Evolutionary conservation across 2,888 invertebrate genomes (phyloP).

Genomic region (Laspeyria flexula): DNA sequence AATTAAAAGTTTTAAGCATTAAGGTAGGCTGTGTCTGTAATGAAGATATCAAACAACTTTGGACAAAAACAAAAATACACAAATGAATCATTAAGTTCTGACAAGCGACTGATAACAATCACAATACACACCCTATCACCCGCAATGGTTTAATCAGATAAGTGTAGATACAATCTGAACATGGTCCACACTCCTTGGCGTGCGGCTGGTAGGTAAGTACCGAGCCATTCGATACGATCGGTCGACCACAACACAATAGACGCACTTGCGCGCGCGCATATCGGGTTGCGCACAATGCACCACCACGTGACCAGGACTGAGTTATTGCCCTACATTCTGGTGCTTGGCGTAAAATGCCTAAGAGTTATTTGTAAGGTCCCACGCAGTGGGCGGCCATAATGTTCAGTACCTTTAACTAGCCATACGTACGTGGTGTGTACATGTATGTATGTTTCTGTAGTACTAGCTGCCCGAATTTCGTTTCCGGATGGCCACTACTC

Average conservation of each 20-base stretch:
- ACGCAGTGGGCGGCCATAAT: conserved; percentile 6
- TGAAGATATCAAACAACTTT: too few relatives aligned
- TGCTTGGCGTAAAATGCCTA: conserved; percentile 6
- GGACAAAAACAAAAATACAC: background rate
- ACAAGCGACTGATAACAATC: conserved; percentile 1
- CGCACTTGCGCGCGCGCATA: conserved; percentile 40
- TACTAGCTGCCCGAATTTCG: too few relatives aligned
- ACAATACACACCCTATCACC: background rate
- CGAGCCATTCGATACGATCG: conserved; percentile 42
- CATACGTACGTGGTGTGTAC: too few relatives aligned
- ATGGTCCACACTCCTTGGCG: background rate
- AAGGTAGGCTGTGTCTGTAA: too few relatives aligned
- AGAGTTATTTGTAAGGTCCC: background rate
- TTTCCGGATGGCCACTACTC: too few relatives aligned
- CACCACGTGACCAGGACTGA: conserved; percentile 31
- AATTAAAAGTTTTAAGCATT: too few relatives aligned
- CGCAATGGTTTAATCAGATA: conserved; percentile 2
- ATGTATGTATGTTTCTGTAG: too few relatives aligned
- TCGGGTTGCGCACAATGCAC: conserved; percentile 42
- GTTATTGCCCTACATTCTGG: conserved; percentile 33
- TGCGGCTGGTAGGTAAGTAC: conserved; percentile 3
- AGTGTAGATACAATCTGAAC: conserved; percentile 6
- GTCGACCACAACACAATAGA: conserved; percentile 46
- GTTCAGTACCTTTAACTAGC: background rate
- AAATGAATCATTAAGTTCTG: conserved; percentile 3